A percentile compares a stretch with the other conserved stretches of the same genome.
Evolutionary conservation across 2,797 vertebrate species (phyloP).

Genomic region (Periparus ater): DNA sequence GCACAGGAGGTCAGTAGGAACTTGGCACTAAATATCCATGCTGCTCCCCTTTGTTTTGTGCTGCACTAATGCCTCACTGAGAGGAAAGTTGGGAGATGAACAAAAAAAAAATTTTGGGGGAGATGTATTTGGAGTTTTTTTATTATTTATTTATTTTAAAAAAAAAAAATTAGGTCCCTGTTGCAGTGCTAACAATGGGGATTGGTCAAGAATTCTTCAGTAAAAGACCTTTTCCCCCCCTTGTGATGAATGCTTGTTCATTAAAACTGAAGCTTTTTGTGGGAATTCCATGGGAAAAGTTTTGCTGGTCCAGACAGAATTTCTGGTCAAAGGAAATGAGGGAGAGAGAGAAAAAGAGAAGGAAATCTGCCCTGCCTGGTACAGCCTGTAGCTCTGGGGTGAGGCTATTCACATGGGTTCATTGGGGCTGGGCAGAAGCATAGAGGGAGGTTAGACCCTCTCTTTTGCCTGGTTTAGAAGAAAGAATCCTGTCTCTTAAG

Average conservation of each 20-base stretch:
- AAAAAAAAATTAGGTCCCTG: background rate
- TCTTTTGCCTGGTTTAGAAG: background rate
- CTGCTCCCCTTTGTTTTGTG: background rate
- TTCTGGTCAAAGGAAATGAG: slow-evolving; percentile 31
- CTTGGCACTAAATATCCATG: background rate
- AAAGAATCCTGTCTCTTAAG: background rate
- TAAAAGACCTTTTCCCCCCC: background rate
- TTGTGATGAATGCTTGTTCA: slow-evolving; percentile 17
- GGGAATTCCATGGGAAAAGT: slow-evolving; percentile 27
- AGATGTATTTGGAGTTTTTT: background rate
- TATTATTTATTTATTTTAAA: background rate
- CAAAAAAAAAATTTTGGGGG: background rate
- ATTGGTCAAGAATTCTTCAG: slow-evolving; percentile 10
- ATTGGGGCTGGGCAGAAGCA: background rate
- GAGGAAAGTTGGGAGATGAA: background rate
- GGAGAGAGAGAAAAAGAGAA: background rate
- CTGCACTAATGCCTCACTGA: background rate
- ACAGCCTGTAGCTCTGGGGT: background rate
- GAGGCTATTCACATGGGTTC: background rate
- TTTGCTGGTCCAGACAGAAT: background rate
- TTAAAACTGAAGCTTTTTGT: slow-evolving; percentile 45
- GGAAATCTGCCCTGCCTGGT: background rate
- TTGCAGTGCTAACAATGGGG: background rate
- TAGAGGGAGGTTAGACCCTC: background rate
- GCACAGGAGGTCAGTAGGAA: background rate